Base-by-base conservation (phyloP, 2,888 invertebrate species). In the Vanessa cardui region DNA sequence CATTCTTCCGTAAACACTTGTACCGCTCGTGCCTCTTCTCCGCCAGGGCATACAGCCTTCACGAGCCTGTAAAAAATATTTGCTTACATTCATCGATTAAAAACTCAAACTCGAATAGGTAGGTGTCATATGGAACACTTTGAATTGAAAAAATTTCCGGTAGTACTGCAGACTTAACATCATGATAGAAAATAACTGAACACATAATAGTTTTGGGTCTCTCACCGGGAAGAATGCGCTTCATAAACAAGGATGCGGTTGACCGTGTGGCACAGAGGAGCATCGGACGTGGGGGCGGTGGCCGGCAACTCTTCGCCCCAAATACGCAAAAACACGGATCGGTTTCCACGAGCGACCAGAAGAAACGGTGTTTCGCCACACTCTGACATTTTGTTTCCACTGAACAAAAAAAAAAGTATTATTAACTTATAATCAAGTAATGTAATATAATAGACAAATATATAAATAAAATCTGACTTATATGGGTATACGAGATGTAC, bases 1-100 rank as follows among this genome's bases (percentile, higher is more conserved):
- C 97, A 97, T 83, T 96, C 96, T 80, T 95, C 96, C 46, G 96
- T 96, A 90, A 97, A 97, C 71, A 97, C 94, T 76, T 96, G 96
- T 71, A 97, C 94, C 1, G 95, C 95, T 71, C 94, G 94, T 49
- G 95, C 95, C 44, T 94, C 88, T 7, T 95, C 94, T 20, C 95
- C 95, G 6, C 95, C 94, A 94, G 97, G 97, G 79, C 97, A 97
- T 46, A 97, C 94, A 15, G 96, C 96, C 62, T 94, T 93, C 73
- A 94, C 80, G 72, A 95, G 79, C 79, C 94, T 90, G 76, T 62
- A 46, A 45, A 18, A 5, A 49, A 33, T n/a, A 26, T 21, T 15
- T 15, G 5, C 0, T 21, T 26, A 12, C 4, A 50, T 39, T 39
- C 12, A 39, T 39, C 12, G 12, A 9, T 39, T 39, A 39, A 39